Evolutionary conservation across 2,888 invertebrate genomes (phyloP).

Genomic region (Rosalia funebris): DNA sequence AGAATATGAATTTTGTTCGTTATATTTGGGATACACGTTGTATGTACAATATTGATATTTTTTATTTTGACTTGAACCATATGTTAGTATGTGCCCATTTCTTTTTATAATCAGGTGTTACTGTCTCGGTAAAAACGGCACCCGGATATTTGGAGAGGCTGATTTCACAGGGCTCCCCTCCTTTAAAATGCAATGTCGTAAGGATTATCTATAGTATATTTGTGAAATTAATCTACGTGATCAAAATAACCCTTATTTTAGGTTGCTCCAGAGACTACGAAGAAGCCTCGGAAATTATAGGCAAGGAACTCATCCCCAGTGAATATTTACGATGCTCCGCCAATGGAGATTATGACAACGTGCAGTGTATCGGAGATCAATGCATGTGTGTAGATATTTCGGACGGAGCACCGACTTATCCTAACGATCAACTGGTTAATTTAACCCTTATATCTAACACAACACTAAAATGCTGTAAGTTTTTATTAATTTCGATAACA

Average conservation of each 20-base stretch:
- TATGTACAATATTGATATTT: too few relatives aligned
- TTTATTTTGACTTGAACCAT: too few relatives aligned
- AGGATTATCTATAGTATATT: conserved; percentile 17
- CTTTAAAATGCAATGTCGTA: conserved; percentile 56
- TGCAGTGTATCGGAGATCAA: conserved; percentile 71
- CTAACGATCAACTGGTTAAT: conserved; percentile 51
- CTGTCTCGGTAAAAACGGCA: conserved; percentile 71
- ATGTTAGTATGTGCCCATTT: too few relatives aligned
- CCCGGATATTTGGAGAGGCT: conserved; percentile 75
- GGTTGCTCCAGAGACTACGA: conserved; percentile 71
- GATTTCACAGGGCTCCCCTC: conserved; percentile 63
- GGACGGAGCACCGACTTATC: conserved; percentile 65
- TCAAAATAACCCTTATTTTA: conserved; percentile 51
- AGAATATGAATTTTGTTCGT: too few relatives aligned
- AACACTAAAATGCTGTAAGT: conserved; percentile 62
- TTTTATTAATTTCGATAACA: too few relatives aligned
- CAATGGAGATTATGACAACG: conserved; percentile 74
- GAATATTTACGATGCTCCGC: conserved; percentile 69
- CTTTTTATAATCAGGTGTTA: too few relatives aligned
- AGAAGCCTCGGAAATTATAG: conserved; percentile 63
- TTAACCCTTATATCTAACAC: conserved; percentile 53
- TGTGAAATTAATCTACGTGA: background rate
- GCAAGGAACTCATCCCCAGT: conserved; percentile 57
- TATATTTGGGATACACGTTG: too few relatives aligned
- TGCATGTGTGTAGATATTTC: conserved; percentile 72